Percentiles rank a stretch among this genome's conserved stretches.
These are phyloP conservation scores for Gambusia yucatana DNA, from an alignment of 2,797 vertebrate species.

Conservation along the genomic window DNA sequence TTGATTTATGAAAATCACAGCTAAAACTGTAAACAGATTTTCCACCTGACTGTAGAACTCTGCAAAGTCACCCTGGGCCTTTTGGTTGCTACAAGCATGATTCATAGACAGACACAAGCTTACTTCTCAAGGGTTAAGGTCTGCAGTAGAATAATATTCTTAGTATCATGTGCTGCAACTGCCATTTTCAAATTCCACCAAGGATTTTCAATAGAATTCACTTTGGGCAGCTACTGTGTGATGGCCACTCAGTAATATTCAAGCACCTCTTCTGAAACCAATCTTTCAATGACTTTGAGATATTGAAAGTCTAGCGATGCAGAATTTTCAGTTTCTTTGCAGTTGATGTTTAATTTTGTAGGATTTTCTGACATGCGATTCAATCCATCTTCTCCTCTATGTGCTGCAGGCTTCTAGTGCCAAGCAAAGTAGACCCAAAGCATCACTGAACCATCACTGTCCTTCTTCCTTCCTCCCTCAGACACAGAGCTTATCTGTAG, in stretches of 20 bases:
- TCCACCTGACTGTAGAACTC: background rate
- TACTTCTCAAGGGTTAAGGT: background rate
- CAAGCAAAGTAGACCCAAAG: no score
- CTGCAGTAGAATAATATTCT: background rate
- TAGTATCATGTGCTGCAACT: background rate
- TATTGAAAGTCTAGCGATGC: background rate
- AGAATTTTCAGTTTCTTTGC: background rate
- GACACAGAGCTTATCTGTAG: no score
- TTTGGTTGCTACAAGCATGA: background rate
- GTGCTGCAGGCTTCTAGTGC: background rate
- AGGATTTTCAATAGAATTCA: background rate
- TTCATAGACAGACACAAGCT: background rate
- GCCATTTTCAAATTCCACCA: background rate
- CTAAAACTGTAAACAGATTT: background rate
- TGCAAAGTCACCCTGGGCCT: no score
- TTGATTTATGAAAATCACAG: background rate
- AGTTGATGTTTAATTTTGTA: background rate
- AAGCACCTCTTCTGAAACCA: background rate
- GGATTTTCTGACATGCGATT: background rate
- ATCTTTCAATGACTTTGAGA: background rate
- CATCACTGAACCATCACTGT: no score
- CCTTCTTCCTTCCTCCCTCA: no score
- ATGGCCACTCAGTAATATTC: background rate
- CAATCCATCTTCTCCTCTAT: background rate
- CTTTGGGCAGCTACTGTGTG: background rate